Base-by-base conservation (phyloP, 2,888 invertebrate species). In the Julus scandinavius region DNA sequence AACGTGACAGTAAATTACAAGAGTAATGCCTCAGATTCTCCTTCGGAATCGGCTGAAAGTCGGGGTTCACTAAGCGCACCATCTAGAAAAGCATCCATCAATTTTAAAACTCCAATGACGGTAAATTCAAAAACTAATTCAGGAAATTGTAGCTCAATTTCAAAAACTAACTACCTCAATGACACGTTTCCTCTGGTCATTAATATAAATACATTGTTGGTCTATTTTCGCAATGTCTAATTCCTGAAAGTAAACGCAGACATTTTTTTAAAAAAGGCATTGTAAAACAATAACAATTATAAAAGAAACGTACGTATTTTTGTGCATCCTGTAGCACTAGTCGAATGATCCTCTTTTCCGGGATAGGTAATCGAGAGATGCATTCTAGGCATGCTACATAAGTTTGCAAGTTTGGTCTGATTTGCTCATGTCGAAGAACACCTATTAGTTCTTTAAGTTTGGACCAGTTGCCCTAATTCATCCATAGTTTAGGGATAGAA, bases 371-470 rank as follows among this genome's bases (percentile, higher is more conserved):
- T 2, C 49, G n/a, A 3, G 86, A 86, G 54, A 86, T 63, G 86
- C 88, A 88, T 38, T 86, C 58, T 41, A 88, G n/a, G 49, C 49
- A 88, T 13, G 86, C 87, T n/a, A 87, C 88, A 17, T 87, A 88
- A 4, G 87, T 87, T n/a, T 87, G 83, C 9, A 88, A 50, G 29
- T 87, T 84, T 1, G 58, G 41, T 15, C 38, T 13, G n/a, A 88
- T 87, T 13, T 45, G 13, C 20, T 54, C 58, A 6, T 83, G 41
- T 9, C 85, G 58, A 50, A 88, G 84, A 17, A 84, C 29, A 20
- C 40, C 29, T 2, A 88, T 20, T 45, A 88, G 1, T 50, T 88
- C 86, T 20, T 41, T 85, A 7, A 86, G 58, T 58, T 45, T 38
- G 1, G n/a, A 15, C 86, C 85, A 88, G 49, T 88, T 86, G 29